Base-by-base conservation (phyloP, 1,140 invertebrate genomes). In the Drosophila insularis region DNA sequence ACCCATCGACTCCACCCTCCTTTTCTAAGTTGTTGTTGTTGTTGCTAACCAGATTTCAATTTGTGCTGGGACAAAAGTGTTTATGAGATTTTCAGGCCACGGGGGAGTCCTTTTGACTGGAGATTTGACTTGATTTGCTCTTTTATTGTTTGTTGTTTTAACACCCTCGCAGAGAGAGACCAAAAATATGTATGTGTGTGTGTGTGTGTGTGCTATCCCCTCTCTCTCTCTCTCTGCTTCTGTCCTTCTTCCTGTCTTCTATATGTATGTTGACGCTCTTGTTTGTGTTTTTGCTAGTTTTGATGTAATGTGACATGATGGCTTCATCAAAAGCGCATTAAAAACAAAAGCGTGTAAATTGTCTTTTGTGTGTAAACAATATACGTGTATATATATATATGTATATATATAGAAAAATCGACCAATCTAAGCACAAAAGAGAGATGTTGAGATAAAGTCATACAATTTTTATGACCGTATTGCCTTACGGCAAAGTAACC, bases 301-400 rank as follows among this genome's bases (percentile, higher is more conserved):
- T 87, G 80, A 84, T 89, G 86, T 89, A 89, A 89, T 90, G 81
- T 90, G 86, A 89, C 85, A 89, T 89, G 86, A 89, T 89, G 86
- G 78, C 81, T 90, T 81, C 81, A 89, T 89, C 86, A 89, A 89
- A 89, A 90, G 86, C 75, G 80, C 85, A 90, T 90, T 89, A 89
- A 89, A 87, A 89, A 89, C 82, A 85, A 86, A 27, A 81, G 68
- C 73, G 77, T 78, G 68, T 74, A 78, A 78, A 78, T 78, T 69
- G 72, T 63, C 40, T 63, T 55, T 58, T 61, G 37, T 55, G 37
- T 55, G 58, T 63, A 78, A 78, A 74, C 66, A 72, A 50, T 50
- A 46, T 19, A 46, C 10, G 7, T 17, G 17, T 43, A 43, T 17
- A 43, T 43, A 46, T 11, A 19, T 46, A 46, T 46, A 8, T 19